Evolutionary conservation across 2,888 invertebrate species (phyloP), one percentile per base, ranked within the genome.

Genomic region (Leptopilina drosophilae): DNA sequence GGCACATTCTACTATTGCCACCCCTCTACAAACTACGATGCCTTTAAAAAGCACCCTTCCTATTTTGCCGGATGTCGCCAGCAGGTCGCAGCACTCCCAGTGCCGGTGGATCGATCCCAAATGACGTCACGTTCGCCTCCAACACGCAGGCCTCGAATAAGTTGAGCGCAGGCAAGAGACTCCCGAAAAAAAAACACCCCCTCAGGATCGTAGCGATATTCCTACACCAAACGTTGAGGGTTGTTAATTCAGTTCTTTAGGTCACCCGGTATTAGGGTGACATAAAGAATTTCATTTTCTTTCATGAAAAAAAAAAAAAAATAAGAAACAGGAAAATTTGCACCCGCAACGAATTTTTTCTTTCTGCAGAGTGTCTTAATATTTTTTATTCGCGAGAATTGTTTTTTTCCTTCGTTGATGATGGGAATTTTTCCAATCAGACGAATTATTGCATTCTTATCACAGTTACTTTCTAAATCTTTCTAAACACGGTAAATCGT

Each of bases 61-160:
- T 56, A 77, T 81, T 81, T 84, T 86, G 78, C 81, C 79, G 78
- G 64, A 80, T 80, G 83, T 83, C 84, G 87, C 87, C 89, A 86
- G 83, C 85, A 90, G 90, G 88, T 90, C 86, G 90, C 90, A 85
- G 87, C 88, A 89, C 87, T 85, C 86, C 79, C 77, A 83, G 78
- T 84, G 75, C 75, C 80, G 81, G 77, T 76, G 84, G 84, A 90
- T 90, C 89, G 90, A 90, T 90, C 89, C 42, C 87, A 76, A 83
- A 80, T 87, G 87, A 86, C 87, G 86, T 88, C 87, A 87, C 83
- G 66, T 53, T 77, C 14, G 40, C 62, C 49, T 49, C 15, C n/a
- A 81, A 79, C 77, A 82, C 83, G 83, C 85, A 85, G 83, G 82
- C 85, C 59, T 81, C 46, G 76, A 76, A 80, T 33, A 33, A 33